Percentiles rank a stretch among this genome's conserved stretches.
These are phyloP conservation scores for Acinonyx jubatus DNA, from an alignment of 2,113 vertebrate species.

Conservation along the genomic window DNA sequence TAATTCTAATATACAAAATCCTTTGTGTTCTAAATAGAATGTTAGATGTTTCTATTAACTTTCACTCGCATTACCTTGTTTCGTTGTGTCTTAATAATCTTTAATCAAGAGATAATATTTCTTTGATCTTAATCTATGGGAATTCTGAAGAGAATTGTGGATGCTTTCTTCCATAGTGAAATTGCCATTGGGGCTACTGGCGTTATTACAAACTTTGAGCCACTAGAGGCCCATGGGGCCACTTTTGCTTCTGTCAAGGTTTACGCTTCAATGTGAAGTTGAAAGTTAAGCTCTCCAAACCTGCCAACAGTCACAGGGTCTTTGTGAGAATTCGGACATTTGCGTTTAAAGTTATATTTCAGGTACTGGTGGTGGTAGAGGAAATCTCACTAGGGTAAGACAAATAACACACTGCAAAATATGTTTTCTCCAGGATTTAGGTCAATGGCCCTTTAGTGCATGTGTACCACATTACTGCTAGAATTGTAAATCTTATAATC, in stretches of 20 bases:
- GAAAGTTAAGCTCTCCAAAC: neutral
- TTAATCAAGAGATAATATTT: neutral
- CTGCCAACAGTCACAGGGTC: neutral
- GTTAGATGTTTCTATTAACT: neutral
- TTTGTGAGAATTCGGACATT: neutral
- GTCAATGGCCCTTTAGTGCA: neutral
- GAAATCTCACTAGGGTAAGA: neutral
- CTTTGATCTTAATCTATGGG: neutral
- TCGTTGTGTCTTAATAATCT: neutral
- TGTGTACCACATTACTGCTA: neutral
- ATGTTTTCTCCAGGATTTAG: neutral
- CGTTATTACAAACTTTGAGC: neutral
- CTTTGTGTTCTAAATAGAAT: neutral
- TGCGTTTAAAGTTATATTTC: neutral
- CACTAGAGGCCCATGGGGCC: neutral
- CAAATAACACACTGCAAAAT: neutral
- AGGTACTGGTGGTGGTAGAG: neutral
- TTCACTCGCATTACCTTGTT: neutral
- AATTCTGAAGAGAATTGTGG: neutral
- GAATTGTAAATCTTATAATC: neutral
- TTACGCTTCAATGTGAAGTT: neutral
- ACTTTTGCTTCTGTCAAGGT: neutral
- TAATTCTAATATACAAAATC: neutral
- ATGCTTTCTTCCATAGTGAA: neutral
- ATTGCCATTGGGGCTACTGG: rapidly evolving